Evolutionary conservation across 2,113 vertebrate species (phyloP), one percentile per base, ranked within the genome.

Genomic region (Microcebus ravelobensis): DNA sequence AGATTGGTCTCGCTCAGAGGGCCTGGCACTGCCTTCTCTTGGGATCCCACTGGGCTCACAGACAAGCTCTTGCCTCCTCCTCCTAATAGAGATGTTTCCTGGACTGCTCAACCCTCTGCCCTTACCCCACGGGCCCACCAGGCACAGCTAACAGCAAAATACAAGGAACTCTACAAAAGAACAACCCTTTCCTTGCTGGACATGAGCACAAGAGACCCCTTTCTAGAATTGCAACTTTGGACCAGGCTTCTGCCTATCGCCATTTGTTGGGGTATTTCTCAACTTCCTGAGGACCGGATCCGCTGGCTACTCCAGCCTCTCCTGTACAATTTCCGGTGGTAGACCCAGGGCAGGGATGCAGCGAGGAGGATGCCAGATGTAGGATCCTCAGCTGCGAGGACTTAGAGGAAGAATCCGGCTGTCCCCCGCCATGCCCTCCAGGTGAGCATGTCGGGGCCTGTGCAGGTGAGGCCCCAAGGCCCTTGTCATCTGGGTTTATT

Each of bases 401-500:
- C 31, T 18, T 27, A 21, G 27, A 34, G 21, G 25, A 31, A 25
- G 39, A 55, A 42, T 15, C 18, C 20, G 48, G 42, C n/a, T 91
- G 17, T 45, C 21, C 10, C 31, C 21, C 9, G 15, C 2, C 3
- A 21, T 39, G 48, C 31, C 68, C 15, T 12, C 17, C 12, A 6
- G 6, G 23, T 1, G 8, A 42, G 12, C 15, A 27, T 20, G 2
- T 25, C 31, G 11, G 7, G 21, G 5, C 17, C 12, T 2, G 31
- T 0, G 0, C 3, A 5, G 36, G 2, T 8, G 48, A 48, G 31
- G 42, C 18, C 45, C 63, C 48, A n/a, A 87, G 29, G 8, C 63
- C 29, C 8, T 13, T 7, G 6, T n/a, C 7, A 31, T 29, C 86
- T 74, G 86, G 7, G 7, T 63, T 71, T 21, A 5, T 2, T 7